Evolutionary conservation across 2,797 vertebrate species (phyloP).

Genomic region (Natrix natrix): DNA sequence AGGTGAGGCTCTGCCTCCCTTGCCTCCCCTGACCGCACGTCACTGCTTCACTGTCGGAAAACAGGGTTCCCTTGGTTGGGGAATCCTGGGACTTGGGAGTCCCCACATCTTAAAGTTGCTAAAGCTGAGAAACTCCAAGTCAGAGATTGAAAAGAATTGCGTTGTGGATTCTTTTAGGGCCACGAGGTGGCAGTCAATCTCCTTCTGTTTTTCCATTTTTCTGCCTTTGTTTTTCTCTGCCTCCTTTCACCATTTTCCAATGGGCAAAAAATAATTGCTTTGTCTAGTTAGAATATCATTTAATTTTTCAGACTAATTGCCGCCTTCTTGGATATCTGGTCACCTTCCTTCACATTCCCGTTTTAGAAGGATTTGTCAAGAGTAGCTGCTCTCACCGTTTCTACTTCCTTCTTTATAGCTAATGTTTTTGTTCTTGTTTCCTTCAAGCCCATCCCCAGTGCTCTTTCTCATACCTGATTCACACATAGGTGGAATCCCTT

Average conservation of each 20-base stretch:
- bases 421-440: background rate
- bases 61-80: background rate
- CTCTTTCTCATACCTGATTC: background rate
- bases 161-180: background rate
- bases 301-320: background rate
- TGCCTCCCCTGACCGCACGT: too few relatives aligned
- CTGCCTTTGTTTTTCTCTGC: background rate
- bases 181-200: background rate
- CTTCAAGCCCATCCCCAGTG: background rate
- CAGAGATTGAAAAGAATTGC: background rate
- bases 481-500: background rate
- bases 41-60: background rate
- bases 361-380: background rate
- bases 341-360: background rate
- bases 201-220: background rate
- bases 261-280: background rate
- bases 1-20: too few relatives aligned
- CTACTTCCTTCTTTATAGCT: background rate
- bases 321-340: background rate
- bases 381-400: background rate
- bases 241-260: background rate
- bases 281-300: background rate
- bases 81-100: background rate
- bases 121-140: background rate
- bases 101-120: background rate